Base-by-base conservation (phyloP, 2,888 invertebrate species). In the Argyresthia albistria region DNA sequence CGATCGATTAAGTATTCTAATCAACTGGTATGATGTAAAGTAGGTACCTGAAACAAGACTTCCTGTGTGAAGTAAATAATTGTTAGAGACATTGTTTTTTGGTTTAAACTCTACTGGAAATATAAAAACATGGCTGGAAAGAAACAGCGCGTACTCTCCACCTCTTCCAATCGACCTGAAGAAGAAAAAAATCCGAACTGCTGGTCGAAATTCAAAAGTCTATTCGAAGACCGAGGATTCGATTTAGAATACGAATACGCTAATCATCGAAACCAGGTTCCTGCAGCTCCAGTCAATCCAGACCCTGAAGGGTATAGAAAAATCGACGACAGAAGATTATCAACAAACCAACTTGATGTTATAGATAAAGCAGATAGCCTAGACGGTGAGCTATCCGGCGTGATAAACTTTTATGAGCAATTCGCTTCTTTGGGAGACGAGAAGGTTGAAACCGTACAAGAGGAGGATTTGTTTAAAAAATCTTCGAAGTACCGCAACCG, bases 321-420 rank as follows among this genome's bases (percentile, higher is more conserved):
- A 46, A 61, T 73, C 9, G 55, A 54, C 1, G 55, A 57, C 14
- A 69, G 66, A 53, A 72, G 64, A 61, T 60, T 57, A 51, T 58
- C 59, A 12, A 60, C 63, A 0, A 53, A 47, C 35, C 35, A 35
- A 35, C 25, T 16, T n/a, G n/a, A 35, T 15, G 10, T 14, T 12
- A 39, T 14, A 9, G 68, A 67, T 50, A 62, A 48, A 37, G 52
- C 58, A 1, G 58, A 63, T 10, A 67, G 57, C 54, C 59, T 63
- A 15, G 78, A 76, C 36, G 75, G 68, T n/a, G 79, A 80, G 49
- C 55, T 76, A 8, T 60, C 64, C 11, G 74, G 70, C 11, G 73
- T 70, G 10, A 70, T 74, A 14, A 77, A 87, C 58, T 86, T 88
- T 60, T 86, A 86, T 56, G 88, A 88, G 56, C 88, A 88, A 61